Percentiles rank a stretch among this genome's conserved stretches.
Evolutionary conservation across 2,113 vertebrate genomes (phyloP).

Genomic region (Brachyhypopomus occidentalis): DNA sequence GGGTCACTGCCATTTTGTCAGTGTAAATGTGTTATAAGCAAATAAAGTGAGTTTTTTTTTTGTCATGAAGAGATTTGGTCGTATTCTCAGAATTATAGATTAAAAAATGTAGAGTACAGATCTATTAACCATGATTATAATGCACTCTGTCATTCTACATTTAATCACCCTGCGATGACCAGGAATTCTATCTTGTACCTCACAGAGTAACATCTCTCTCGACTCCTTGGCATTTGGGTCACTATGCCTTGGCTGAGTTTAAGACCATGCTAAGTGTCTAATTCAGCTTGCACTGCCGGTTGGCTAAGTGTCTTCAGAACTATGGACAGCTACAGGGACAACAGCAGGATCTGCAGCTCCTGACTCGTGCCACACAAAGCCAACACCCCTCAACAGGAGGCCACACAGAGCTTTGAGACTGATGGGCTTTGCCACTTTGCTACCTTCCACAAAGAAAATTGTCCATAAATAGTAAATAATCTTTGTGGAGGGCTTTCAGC

Average conservation of each 20-base stretch:
- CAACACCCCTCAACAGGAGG: background rate
- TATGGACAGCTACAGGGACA: constrained; percentile 27
- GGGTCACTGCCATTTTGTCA: constrained; percentile 11
- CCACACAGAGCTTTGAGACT: background rate
- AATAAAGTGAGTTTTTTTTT: background rate
- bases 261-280: constrained; percentile 31
- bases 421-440: background rate
- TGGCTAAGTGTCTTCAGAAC: constrained; percentile 31
- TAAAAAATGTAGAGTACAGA: background rate
- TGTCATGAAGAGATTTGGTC: background rate
- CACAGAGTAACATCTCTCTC: constrained; percentile 7
- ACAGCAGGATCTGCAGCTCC: background rate
- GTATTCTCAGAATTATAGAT: constrained; percentile 2
- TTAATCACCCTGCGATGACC: background rate
- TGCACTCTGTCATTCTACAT: background rate
- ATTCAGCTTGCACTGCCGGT: constrained; percentile 39
- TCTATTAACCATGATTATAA: background rate
- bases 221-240: constrained; percentile 11
- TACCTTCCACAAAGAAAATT: too few relatives aligned
- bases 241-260: constrained; percentile 3
- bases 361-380: background rate
- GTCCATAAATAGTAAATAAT: too few relatives aligned
- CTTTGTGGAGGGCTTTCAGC: too few relatives aligned
- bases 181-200: background rate
- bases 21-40: background rate